Evolutionary conservation across 2,797 vertebrate genomes (phyloP), one percentile per base, ranked within the genome.

Genomic region (Varecia variegata): DNA sequence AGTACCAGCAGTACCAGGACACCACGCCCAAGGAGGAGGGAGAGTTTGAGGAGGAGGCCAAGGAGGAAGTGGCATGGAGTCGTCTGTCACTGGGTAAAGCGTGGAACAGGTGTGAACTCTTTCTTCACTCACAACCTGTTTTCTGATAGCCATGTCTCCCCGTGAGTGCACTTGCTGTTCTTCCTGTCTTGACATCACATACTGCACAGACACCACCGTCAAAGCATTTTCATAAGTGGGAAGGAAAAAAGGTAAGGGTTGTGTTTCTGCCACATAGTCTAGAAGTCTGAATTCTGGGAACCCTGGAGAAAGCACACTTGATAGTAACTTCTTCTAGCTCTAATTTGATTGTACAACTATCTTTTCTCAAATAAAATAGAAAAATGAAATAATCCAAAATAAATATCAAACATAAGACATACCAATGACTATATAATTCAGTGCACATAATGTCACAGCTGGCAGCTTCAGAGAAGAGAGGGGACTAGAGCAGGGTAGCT

Each of bases 1-100:
- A 99, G 95, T 99, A 99, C 94, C 99, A 99, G 97, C 99, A 99
- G 97, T 99, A 99, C 97, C 99, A 99, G 98, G 99, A 99, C 1
- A 98, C 99, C 21, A 99, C 98, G 0, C 98, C 99, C 0, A 98
- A 99, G 94, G 99, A 99, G 93, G 98, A 99, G 95, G 99, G 99
- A 6, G 98, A 99, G 97, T 99, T 99, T 23, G 99, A 99, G 97
- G 98, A 99, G 88, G 98, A 99, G 94, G 98, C 98, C 0, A 98
- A 99, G 94, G 99, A 99, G 21, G 98, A 99, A 65, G 98, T 98
- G 65, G 98, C 98, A 45, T 99, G 98, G 79, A 93, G 94, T 80
- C 5, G 67, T 2, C 43, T 50, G 71, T 32, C 7, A 43, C 86
- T 95, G 83, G 96, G 97, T 98, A 96, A 97, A 97, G 98, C 97